Evolutionary conservation across 2,888 invertebrate genomes (phyloP), one percentile per base, ranked within the genome.

Genomic region (Hydrotaea cyrtoneurina): DNA sequence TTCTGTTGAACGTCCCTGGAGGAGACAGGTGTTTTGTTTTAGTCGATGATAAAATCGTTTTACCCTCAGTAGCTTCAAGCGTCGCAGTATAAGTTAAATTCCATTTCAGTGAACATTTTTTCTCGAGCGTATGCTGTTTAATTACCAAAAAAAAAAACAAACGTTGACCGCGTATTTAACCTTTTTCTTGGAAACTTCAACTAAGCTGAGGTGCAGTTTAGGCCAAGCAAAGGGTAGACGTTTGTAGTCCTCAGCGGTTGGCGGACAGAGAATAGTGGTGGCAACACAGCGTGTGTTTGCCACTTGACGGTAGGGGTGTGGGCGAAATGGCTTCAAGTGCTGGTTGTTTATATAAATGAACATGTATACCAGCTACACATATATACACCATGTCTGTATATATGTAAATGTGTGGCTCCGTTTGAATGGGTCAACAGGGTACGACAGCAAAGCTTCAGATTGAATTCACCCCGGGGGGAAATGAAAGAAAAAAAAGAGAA

Each of bases 141-240:
- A 74, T 74, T 59, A 74, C 13, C n/a, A n/a, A n/a, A n/a, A n/a
- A n/a, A n/a, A n/a, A n/a, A n/a, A 59, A 21, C 36, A 26, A 59
- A 74, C 31, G 43, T 15, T 23, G 64, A 71, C 59, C 79, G 53
- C 73, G 62, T 69, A 82, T 80, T 82, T 85, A 85, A 82, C 82
- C 81, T 82, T 53, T 77, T 85, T 73, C 69, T 43, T 55, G 23
- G 11, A 73, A 36, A 26, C 64, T 75, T 69, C 69, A 46, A 31
- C 31, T 3, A 39, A 75, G 64, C 64, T 46, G 66, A 36, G 74
- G 75, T 74, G 78, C 50, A 75, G 75, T 57, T 62, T 39, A 75
- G 23, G 64, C 11, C 55, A 75, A 76, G 57, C 17, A 72, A 83
- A 83, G 80, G 80, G 80, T 80, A 17, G 39, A 23, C 19, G 7